Conservation (phyloP, 1,140 invertebrate species). For the Rhopalosiphum maidis region DNA sequence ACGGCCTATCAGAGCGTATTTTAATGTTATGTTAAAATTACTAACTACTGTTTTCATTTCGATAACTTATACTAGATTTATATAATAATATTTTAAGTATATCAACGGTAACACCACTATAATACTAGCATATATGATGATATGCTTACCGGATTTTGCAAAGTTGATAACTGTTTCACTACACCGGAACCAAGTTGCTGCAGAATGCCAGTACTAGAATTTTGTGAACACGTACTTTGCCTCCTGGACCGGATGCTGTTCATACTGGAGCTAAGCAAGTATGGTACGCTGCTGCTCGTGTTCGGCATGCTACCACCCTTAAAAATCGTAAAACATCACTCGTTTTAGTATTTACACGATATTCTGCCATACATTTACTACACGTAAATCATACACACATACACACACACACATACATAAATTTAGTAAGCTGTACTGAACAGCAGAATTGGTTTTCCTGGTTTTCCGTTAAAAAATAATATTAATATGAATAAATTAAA, state of each 20-base stretch:
- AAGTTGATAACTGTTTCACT: conserved; percentile 72
- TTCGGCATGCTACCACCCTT: conserved; percentile 86
- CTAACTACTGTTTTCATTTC: neutral
- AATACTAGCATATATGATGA: neutral
- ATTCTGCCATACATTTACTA: neutral
- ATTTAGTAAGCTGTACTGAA: neutral
- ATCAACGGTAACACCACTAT: neutral
- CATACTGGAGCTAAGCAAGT: conserved; percentile 81
- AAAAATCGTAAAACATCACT: neutral
- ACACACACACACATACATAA: neutral
- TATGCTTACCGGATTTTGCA: conserved; percentile 45
- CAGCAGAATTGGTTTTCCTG: neutral
- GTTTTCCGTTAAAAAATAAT: neutral
- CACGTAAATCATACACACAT: neutral
- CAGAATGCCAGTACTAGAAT: conserved; percentile 76
- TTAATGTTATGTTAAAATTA: neutral
- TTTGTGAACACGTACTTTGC: conserved; percentile 71
- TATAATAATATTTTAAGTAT: neutral
- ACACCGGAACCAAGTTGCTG: conserved; percentile 86
- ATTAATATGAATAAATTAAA: neutral
- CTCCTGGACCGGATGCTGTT: conserved; percentile 80
- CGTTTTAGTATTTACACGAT: neutral
- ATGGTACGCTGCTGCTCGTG: conserved; percentile 85
- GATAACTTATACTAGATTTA: neutral
- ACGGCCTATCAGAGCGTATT: neutral